Evolutionary conservation across 2,888 invertebrate species (phyloP).

Genomic region (Lasioglossum figueresi): DNA sequence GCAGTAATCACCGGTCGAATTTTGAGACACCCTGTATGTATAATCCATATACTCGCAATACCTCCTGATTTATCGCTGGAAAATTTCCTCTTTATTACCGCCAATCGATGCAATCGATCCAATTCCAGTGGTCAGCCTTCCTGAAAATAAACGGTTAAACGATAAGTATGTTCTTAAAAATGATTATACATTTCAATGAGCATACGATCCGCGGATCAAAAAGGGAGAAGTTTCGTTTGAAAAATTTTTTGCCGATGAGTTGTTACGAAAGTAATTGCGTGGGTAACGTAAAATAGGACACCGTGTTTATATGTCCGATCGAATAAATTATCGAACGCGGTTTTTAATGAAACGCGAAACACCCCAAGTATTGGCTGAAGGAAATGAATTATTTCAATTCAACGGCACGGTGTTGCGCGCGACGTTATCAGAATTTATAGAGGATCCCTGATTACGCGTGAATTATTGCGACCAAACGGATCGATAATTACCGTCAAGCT

Average conservation of each 20-base stretch:
- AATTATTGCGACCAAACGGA: conserved; percentile 19
- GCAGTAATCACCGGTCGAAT: no score
- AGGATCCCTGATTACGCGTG: background rate
- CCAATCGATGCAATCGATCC: background rate
- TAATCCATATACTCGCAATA: no score
- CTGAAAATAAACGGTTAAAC: background rate
- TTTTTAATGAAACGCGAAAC: background rate
- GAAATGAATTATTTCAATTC: background rate
- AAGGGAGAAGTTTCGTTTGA: no score
- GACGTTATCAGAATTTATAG: conserved; percentile 39
- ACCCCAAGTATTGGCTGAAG: background rate
- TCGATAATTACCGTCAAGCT: conserved; percentile 13
- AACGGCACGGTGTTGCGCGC: background rate
- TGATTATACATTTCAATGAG: background rate
- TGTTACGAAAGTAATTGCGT: background rate
- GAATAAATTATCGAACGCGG: background rate
- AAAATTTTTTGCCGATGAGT: no score
- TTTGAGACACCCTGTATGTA: no score
- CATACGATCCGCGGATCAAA: no score
- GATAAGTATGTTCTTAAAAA: background rate
- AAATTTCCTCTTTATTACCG: background rate
- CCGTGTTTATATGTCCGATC: background rate
- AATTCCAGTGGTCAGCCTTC: no score
- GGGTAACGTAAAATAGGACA: background rate
- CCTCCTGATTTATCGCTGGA: background rate